phyloP scores from a whole-genome alignment of 30 jellyfish, hydroid and myxozoan genomes.

The Hydractinia echinata region DNA sequence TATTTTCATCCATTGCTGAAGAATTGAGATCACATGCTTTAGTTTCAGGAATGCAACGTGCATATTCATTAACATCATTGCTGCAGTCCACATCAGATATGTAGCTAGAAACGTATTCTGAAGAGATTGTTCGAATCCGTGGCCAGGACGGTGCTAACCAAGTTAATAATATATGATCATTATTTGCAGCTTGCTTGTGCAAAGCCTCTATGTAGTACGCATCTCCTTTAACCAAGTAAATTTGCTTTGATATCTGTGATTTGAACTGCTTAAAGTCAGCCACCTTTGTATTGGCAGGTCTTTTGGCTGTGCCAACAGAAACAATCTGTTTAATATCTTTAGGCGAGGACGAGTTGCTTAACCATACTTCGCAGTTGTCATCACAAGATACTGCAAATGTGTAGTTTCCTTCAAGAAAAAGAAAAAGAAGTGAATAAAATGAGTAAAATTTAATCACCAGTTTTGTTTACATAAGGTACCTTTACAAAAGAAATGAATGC shows the following conservation, averaged over 20 bases:
- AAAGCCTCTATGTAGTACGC: slow-evolving; percentile 68
- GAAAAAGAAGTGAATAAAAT: neutral
- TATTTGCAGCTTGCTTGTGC: slow-evolving; percentile 70
- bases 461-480: too few relatives aligned
- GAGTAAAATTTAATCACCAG: too few relatives aligned
- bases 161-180: slow-evolving; percentile 69
- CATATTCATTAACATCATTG: slow-evolving; percentile 57
- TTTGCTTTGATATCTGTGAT: slow-evolving; percentile 54
- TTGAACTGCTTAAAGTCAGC: slow-evolving; percentile 45
- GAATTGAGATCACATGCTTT: slow-evolving; percentile 64
- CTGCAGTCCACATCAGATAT: slow-evolving; percentile 45
- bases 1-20: slow-evolving; percentile 34
- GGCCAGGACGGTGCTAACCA: slow-evolving; percentile 84
- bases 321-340: slow-evolving; percentile 40
- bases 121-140: slow-evolving; percentile 32
- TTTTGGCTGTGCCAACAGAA: slow-evolving; percentile 57
- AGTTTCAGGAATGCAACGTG: slow-evolving; percentile 73
- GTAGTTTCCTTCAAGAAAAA: slow-evolving; percentile 50
- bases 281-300: slow-evolving; percentile 42
- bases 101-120: slow-evolving; percentile 59
- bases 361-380: slow-evolving; percentile 89
- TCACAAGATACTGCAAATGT: slow-evolving; percentile 79
- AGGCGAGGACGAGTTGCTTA: slow-evolving; percentile 64
- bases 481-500: too few relatives aligned
- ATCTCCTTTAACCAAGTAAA: slow-evolving; percentile 27